A percentile compares a stretch with the other conserved stretches of the same genome.
phyloP scores from a whole-genome alignment of 2,888 invertebrate genomes.

The Molanna angustata region DNA sequence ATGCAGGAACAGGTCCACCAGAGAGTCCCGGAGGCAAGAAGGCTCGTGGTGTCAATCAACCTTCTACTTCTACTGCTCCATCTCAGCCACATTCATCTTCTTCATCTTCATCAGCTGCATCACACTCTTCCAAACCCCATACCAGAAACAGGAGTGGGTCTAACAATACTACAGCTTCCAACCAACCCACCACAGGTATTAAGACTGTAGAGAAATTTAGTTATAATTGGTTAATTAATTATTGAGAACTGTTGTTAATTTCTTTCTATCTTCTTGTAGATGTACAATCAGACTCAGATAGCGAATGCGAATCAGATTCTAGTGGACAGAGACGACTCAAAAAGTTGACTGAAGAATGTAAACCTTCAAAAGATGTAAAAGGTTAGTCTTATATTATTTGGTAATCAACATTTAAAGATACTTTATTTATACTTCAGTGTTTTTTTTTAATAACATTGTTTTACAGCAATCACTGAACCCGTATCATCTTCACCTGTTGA shows the following conservation, averaged over 20 bases:
- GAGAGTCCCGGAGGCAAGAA: constrained; percentile 41
- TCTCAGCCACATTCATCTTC: constrained; percentile 7
- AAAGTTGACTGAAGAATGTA: constrained; percentile 46
- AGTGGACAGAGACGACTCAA: constrained; percentile 48
- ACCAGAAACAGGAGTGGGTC: constrained; percentile 29
- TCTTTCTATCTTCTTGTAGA: constrained; percentile 19
- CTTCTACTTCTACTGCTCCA: constrained; percentile 16
- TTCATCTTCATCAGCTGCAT: no score
- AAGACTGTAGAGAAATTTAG: no score
- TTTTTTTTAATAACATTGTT: no score
- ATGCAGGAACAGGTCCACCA: constrained; percentile 39
- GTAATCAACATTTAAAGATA: neutral
- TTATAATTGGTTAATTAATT: no score
- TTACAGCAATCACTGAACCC: no score
- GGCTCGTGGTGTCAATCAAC: constrained; percentile 35
- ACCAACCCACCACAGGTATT: constrained; percentile 27
- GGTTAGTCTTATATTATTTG: neutral
- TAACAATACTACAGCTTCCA: constrained; percentile 25
- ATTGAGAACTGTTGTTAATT: no score
- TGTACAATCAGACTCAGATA: constrained; percentile 47
- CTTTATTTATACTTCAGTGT: neutral
- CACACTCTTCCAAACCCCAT: constrained; percentile 10
- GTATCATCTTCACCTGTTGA: constrained; percentile 10
- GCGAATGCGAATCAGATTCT: constrained; percentile 54
- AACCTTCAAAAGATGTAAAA: constrained; percentile 6